Percentiles rank a stretch among this genome's conserved stretches.
Conservation (phyloP, 2,113 vertebrate genomes). For the Seriola dumerili region DNA sequence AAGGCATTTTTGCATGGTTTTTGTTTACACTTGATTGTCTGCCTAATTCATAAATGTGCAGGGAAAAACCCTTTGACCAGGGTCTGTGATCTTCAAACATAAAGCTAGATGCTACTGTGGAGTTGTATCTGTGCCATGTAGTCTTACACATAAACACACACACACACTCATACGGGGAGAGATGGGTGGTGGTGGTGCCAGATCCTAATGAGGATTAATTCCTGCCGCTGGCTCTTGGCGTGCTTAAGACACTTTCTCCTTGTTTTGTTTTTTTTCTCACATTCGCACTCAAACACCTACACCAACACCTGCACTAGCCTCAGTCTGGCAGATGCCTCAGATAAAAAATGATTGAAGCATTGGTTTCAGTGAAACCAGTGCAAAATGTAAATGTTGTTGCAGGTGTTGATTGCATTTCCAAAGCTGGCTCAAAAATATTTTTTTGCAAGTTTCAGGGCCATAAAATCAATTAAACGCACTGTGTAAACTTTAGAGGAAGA, state of each 20-base stretch:
- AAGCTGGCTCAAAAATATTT: not conserved
- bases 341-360: slow-evolving; percentile 41
- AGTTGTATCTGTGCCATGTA: slow-evolving; percentile 26
- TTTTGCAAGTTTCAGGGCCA: not conserved
- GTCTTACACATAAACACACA: slow-evolving; percentile 1
- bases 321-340: slow-evolving; percentile 34
- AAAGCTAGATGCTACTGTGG: slow-evolving; percentile 20
- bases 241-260: slow-evolving; percentile 39
- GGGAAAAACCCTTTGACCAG: slow-evolving; percentile 5
- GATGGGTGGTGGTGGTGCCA: slow-evolving; percentile 52
- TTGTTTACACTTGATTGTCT: slow-evolving; percentile 22
- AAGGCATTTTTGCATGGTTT: not conserved
- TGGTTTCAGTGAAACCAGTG: slow-evolving; percentile 24
- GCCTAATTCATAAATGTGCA: slow-evolving; percentile 24
- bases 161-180: slow-evolving; percentile 9
- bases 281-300: slow-evolving; percentile 46
- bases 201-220: slow-evolving; percentile 78
- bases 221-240: slow-evolving; percentile 73
- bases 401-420: not conserved
- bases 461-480: not conserved
- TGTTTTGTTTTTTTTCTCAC: not conserved
- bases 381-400: slow-evolving; percentile 13
- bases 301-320: slow-evolving; percentile 50
- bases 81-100: slow-evolving; percentile 17
- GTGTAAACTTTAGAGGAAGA: not conserved